These are phyloP conservation scores for Hoplostethus atlanticus DNA, from an alignment of 2,797 vertebrate species.

Conservation along the genomic window DNA sequence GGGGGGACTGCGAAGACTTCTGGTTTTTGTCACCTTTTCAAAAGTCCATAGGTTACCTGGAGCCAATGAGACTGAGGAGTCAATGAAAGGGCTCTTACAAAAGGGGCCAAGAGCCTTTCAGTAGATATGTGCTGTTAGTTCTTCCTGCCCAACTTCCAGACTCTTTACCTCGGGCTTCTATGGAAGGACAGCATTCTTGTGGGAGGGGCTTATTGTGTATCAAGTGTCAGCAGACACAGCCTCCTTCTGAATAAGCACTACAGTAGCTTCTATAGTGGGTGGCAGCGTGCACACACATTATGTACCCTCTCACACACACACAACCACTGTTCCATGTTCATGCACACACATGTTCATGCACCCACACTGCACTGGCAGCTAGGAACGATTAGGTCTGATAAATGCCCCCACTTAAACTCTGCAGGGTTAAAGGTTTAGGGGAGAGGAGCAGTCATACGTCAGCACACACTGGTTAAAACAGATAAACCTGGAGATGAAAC, in stretches of 20 bases:
- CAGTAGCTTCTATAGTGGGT: background rate
- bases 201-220: conserved; percentile 43
- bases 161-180: conserved; percentile 27
- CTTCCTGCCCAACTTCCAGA: background rate
- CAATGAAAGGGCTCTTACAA: conserved; percentile 27
- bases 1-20: background rate
- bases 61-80: background rate
- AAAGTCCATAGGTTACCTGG: background rate
- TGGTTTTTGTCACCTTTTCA: background rate
- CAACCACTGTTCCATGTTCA: background rate
- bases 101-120: conserved; percentile 12
- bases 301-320: conserved; percentile 1
- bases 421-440: conserved; percentile 37
- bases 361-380: conserved; percentile 15
- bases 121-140: conserved; percentile 18
- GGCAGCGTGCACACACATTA: background rate
- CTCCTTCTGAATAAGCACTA: conserved; percentile 18
- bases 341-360: background rate
- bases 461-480: background rate
- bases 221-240: conserved; percentile 47
- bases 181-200: conserved; percentile 23
- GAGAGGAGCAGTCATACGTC: background rate
- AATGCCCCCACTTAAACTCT: conserved; percentile 26
- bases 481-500: conserved; percentile 30
- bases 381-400: conserved; percentile 44